Base-by-base conservation (phyloP, 2,797 vertebrate species). In the Psittacula echo region DNA sequence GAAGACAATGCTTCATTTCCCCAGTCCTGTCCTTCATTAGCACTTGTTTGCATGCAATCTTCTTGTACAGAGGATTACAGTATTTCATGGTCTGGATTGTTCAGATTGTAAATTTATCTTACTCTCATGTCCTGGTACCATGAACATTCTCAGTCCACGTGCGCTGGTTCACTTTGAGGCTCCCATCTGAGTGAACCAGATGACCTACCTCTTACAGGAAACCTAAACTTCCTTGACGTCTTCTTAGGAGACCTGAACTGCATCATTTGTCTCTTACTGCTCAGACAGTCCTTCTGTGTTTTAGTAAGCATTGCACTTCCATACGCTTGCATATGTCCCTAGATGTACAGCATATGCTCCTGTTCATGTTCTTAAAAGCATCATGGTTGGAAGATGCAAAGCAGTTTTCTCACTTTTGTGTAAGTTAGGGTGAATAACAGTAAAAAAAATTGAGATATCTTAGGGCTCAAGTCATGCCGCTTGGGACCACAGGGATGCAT, bases 261-360 rank as follows among this genome's bases (percentile, higher is more conserved):
- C 8, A 13, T 60, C 0, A 4, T 74, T 88, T 74, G 22, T 21
- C 37, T 89, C 3, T 60, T 17, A 22, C 19, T 89, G 27, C 27
- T 82, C 3, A 1, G 73, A 60, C 10, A 41, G 21, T 51, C 24
- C 24, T 86, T 79, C 21, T 85, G 30, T 21, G 7, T 87, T 87
- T 86, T 47, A 73, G 23, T 62, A 66, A 39, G 27, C 29, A 14
- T 64, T 7, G 11, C 13, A 5, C 6, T 62, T 89, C 7, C 4
- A 7, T 70, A 24, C 61, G 84, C 27, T 51, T 2, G 1, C 65
- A 37, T 6, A 7, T 7, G 3, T 54, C 15, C 0, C 3, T 30
- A 32, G 20, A 5, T 4, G 2, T n/a, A 41, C 34, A 42, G 51
- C 26, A 37, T 1, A 0, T n/a, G 13, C 3, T 23, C 5, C 29